phyloP scores from a whole-genome alignment of 2,888 invertebrate genomes.

The Digitonthophagus gazella region DNA sequence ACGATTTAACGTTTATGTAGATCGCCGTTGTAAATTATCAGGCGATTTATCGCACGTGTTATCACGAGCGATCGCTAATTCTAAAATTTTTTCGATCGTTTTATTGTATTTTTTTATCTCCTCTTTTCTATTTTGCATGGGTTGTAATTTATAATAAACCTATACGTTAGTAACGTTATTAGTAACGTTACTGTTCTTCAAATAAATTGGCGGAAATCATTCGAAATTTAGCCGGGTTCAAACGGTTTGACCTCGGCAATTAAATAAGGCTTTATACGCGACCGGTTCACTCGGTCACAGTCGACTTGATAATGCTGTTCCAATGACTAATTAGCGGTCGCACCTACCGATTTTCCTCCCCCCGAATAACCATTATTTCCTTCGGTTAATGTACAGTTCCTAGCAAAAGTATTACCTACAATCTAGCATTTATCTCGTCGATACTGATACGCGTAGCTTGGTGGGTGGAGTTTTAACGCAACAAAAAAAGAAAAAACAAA shows the following conservation, averaged over 20 bases:
- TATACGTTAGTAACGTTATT: too few species aligned
- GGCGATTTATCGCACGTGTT: not conserved
- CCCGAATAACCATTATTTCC: too few species aligned
- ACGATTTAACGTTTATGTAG: not conserved
- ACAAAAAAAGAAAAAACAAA: constrained; percentile 13
- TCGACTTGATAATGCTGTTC: constrained; percentile 35
- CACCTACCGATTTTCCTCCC: constrained; percentile 22
- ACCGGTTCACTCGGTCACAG: constrained; percentile 35
- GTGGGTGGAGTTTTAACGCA: not conserved
- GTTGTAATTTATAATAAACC: too few species aligned
- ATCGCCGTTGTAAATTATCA: not conserved
- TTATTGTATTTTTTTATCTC: too few species aligned
- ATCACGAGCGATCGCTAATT: too few species aligned
- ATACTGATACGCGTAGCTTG: not conserved
- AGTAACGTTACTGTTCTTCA: not conserved
- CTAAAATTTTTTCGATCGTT: too few species aligned
- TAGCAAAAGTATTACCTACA: too few species aligned
- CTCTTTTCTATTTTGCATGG: too few species aligned
- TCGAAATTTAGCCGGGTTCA: constrained; percentile 26
- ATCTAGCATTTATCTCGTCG: not conserved
- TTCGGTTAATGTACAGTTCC: too few species aligned
- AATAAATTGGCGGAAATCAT: not conserved
- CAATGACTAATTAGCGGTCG: constrained; percentile 36
- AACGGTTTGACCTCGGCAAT: constrained; percentile 33
- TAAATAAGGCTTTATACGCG: constrained; percentile 35